phyloP scores from a whole-genome alignment of 2,797 vertebrate genomes.

The Pangasius larnaudii region DNA sequence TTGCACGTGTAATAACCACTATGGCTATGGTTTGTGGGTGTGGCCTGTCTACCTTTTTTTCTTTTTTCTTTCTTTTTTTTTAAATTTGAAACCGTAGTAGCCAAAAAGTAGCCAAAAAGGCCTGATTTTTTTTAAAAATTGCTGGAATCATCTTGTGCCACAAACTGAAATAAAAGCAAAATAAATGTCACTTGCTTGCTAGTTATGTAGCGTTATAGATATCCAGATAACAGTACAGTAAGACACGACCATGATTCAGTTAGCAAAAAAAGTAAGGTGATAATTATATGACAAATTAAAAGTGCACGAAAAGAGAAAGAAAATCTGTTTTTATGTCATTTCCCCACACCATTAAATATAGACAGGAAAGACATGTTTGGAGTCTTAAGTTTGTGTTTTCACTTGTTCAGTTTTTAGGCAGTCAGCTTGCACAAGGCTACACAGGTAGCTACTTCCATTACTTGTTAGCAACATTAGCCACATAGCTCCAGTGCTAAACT shows the following conservation, averaged over 20 bases:
- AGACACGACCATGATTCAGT: not conserved
- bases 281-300: not conserved
- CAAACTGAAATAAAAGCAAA: not conserved
- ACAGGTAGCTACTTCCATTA: not conserved
- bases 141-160: not conserved
- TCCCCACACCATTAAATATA: slow-evolving; percentile 44
- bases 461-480: not conserved
- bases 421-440: not conserved
- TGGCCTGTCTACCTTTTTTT: not conserved
- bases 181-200: not conserved
- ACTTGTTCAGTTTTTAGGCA: not conserved
- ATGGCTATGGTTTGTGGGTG: not conserved
- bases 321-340: not conserved
- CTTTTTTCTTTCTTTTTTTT: too few relatives aligned
- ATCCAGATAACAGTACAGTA: not conserved
- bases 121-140: not conserved
- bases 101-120: not conserved
- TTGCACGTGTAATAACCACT: too few relatives aligned
- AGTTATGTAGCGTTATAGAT: not conserved
- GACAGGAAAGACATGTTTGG: slow-evolving; percentile 42
- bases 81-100: not conserved
- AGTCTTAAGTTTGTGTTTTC: not conserved
- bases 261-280: not conserved
- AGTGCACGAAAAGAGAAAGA: slow-evolving; percentile 55
- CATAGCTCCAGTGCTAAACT: not conserved